Evolutionary conservation across 2,797 vertebrate species (phyloP).

Genomic region (Xenopus petersii): DNA sequence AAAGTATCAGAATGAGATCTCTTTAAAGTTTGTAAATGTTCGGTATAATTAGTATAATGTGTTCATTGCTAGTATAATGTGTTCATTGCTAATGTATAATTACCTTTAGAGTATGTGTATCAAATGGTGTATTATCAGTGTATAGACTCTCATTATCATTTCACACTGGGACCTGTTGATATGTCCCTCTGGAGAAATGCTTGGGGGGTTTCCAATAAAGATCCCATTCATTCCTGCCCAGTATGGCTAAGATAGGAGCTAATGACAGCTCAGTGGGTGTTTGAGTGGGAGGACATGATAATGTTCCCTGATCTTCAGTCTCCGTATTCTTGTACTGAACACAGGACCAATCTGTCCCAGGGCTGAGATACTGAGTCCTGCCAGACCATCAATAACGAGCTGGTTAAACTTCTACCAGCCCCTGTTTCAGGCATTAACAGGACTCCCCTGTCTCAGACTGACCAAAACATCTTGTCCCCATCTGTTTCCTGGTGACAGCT

Average conservation of each 20-base stretch:
- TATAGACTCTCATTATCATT: too few relatives aligned
- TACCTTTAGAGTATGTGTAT: too few relatives aligned
- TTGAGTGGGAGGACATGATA: conserved; percentile 54
- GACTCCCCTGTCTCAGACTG: conserved; percentile 29
- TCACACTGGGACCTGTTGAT: too few relatives aligned
- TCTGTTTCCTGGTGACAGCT: conserved; percentile 67
- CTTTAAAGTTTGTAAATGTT: too few relatives aligned
- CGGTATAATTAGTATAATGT: too few relatives aligned
- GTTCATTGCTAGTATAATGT: too few relatives aligned
- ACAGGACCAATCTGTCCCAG: conserved; percentile 79
- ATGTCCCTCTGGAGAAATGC: neutral
- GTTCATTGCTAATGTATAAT: too few relatives aligned
- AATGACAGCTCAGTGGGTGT: conserved; percentile 22
- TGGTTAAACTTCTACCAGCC: conserved; percentile 98
- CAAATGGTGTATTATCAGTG: too few relatives aligned
- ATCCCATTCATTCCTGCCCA: conserved; percentile 23
- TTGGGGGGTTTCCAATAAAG: conserved; percentile 16
- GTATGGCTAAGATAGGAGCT: conserved; percentile 7
- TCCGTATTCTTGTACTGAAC: conserved; percentile 75
- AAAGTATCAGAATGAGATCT: too few relatives aligned
- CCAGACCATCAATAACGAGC: conserved; percentile 65
- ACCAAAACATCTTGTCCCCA: conserved; percentile 61
- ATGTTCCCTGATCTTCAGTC: conserved; percentile 76
- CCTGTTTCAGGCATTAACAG: conserved; percentile 59
- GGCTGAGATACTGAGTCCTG: conserved; percentile 65